Base-by-base conservation (phyloP, 2,113 vertebrate genomes). In the Seriola aureovittata region DNA sequence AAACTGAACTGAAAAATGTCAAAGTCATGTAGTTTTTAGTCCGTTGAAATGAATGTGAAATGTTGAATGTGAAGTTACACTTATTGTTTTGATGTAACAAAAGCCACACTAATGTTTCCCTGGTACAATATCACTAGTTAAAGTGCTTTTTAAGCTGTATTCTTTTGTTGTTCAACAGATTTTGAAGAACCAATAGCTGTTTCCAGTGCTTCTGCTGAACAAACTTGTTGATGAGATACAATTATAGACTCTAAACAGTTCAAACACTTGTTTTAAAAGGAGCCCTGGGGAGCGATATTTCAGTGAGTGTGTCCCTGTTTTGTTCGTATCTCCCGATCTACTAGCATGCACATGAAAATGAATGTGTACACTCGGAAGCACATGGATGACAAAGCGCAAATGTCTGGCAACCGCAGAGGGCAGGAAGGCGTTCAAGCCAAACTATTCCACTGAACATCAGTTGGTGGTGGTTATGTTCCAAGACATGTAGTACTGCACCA, bases 41-140 rank as follows among this genome's bases (percentile, higher is more conserved):
- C 6, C 5, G n/a, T 19, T 79, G 5, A 48, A 7, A 21, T 42
- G 8, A 48, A 5, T 78, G 23, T 29, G 7, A 60, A 16, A 38
- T 25, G 3, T 9, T 57, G 17, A 48, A 14, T 65, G 46, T 25
- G 5, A 16, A 1, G 36, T 40, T 48, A 29, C 1, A 0, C 40
- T 65, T 12, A 32, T 48, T 29, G 34, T 59, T 62, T 54, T 60
- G 23, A 44, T 57, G 23, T 62, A 69, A 62, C 16, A 23, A 40
- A 65, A n/a, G 29, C 21, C 14, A 32, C 25, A 48, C 52, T 29
- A 5, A 59, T 55, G 9, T 21, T 77, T 62, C 52, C 23, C 19
- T 12, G 14, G 23, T 23, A 57, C 55, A 59, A n/a, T 32, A 38
- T 19, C 36, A 23, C 54, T 68, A 84, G 73, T 68, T 75, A 77